These are phyloP conservation scores for Pangasianodon hypophthalmus DNA, from an alignment of 2,113 vertebrate genomes.

Conservation along the genomic window DNA sequence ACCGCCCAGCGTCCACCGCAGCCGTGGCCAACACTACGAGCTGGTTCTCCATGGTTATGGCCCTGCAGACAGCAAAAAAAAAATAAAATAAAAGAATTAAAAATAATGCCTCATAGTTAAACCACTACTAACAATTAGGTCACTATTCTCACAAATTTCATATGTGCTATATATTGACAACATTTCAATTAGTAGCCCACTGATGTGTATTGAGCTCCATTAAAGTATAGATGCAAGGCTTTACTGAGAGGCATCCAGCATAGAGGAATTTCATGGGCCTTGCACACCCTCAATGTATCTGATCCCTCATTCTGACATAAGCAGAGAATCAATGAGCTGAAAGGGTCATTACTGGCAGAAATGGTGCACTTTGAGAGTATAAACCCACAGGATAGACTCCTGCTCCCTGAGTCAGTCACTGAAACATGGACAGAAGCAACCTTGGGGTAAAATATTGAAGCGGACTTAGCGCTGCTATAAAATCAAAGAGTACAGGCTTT, in stretches of 20 bases:
- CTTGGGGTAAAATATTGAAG: slow-evolving; percentile 12
- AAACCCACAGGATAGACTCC: slow-evolving; percentile 32
- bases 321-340: slow-evolving; percentile 54
- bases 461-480: slow-evolving; percentile 26
- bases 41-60: slow-evolving; percentile 81
- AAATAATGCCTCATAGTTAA: slow-evolving; percentile 32
- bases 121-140: slow-evolving; percentile 46
- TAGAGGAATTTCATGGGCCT: slow-evolving; percentile 48
- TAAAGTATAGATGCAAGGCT: slow-evolving; percentile 36
- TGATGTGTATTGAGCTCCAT: slow-evolving; percentile 45
- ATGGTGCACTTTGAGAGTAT: slow-evolving; percentile 37
- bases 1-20: slow-evolving; percentile 68
- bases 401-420: slow-evolving; percentile 17
- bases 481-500: slow-evolving; percentile 34
- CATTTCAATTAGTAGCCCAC: slow-evolving; percentile 48
- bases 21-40: slow-evolving; percentile 78
- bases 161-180: slow-evolving; percentile 33
- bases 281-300: slow-evolving; percentile 48
- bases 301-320: slow-evolving; percentile 55
- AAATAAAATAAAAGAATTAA: not conserved
- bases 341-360: slow-evolving; percentile 52
- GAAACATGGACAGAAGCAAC: slow-evolving; percentile 26
- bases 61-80: slow-evolving; percentile 66
- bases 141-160: slow-evolving; percentile 49
- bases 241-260: slow-evolving; percentile 32